Base-by-base conservation (phyloP, 1,140 invertebrate genomes). In the Oncopodura yosiiana region DNA sequence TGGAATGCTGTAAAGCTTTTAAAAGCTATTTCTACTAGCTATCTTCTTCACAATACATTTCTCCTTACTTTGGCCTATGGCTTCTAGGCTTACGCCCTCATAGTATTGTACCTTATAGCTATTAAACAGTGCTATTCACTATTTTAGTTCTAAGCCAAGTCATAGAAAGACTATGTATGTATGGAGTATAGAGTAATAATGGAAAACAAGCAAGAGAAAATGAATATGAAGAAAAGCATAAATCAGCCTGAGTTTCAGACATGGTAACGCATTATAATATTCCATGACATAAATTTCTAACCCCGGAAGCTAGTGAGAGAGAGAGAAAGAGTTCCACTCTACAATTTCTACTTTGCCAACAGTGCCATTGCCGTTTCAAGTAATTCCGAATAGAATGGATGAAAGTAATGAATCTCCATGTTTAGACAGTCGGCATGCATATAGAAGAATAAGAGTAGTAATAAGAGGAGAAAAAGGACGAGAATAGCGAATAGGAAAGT, bases 141-240 rank as follows among this genome's bases (percentile, higher is more conserved):
- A n/a, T n/a, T n/a, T n/a, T n/a, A n/a, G n/a, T n/a, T 19, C 41
- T 43, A 26, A 26, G 14, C 16, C 3, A n/a, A n/a, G 23, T 26
- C 24, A 43, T 27, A 26, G 24, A 18, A 46, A 46, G 27, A 19
- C 18, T 46, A 18, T 32, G 27, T 32, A 46, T 16, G 44, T 30
- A 27, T 30, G 30, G n/a, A 32, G 44, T 46, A 32, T 21, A 32
- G 27, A n/a, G 26, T 45, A 26, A 46, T 46, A 46, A 32, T 46
- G 44, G 27, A 46, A 46, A 46, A 46, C 44, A 46, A 46, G 44
- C 16, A 30, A 46, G n/a, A 18, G 44, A 27, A 32, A 46, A 46
- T 46, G 44, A 46, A 32, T 46, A 46, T 18, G 44, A 46, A 46
- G 44, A 46, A 46, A 46, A 46, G 29, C 44, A 46, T 46, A 46